Evolutionary conservation across 2,113 vertebrate genomes (phyloP).

Genomic region (Megaceryle maxima): DNA sequence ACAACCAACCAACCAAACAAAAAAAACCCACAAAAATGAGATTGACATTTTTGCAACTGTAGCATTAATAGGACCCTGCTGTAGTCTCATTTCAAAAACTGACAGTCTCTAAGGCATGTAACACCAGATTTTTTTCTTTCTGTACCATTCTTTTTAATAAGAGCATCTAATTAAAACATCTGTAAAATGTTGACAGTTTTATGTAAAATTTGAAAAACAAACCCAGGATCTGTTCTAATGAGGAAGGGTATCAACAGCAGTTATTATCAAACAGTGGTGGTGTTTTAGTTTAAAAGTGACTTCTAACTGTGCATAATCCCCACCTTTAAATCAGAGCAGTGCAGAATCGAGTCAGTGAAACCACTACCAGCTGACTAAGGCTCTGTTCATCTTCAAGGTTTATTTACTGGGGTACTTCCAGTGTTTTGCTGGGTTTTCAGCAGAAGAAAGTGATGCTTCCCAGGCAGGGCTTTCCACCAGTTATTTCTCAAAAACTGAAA

Average conservation of each 20-base stretch:
- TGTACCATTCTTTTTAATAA: constrained; percentile 78
- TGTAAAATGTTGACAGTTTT: constrained; percentile 77
- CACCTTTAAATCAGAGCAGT: constrained; percentile 42
- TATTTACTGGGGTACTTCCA: background rate
- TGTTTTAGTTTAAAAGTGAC: constrained; percentile 65
- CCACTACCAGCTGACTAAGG: background rate
- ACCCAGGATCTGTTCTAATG: constrained; percentile 57
- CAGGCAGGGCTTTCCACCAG: background rate
- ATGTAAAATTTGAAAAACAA: constrained; percentile 70
- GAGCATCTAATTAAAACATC: constrained; percentile 82
- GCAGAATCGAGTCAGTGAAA: background rate
- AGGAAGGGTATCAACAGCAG: constrained; percentile 10
- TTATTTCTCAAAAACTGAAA: background rate
- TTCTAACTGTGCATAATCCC: background rate
- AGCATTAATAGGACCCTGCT: constrained; percentile 72
- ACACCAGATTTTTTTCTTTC: constrained; percentile 64
- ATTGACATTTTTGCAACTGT: constrained; percentile 67
- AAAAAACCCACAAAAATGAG: background rate
- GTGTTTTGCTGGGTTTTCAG: background rate
- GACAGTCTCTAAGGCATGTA: constrained; percentile 69
- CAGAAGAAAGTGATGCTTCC: background rate
- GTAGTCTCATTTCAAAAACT: constrained; percentile 70
- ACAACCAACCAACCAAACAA: too few relatives aligned
- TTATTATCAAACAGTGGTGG: constrained; percentile 52
- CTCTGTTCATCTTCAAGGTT: background rate